Evolutionary conservation across 2,797 vertebrate genomes (phyloP), one percentile per base, ranked within the genome.

Genomic region (Melanotaenia maccullochi): DNA sequence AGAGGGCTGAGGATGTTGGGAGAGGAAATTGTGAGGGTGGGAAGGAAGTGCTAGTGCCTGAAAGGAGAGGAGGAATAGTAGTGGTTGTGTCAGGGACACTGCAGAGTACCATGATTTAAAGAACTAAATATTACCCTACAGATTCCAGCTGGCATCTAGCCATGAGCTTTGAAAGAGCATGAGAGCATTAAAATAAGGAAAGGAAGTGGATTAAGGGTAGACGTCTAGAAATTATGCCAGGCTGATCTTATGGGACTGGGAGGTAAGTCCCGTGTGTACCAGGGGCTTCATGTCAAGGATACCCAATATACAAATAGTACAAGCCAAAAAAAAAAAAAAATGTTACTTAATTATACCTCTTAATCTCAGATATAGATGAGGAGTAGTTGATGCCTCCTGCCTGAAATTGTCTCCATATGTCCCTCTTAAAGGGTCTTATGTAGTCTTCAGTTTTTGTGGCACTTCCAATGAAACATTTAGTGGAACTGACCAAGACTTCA

Each of bases 101-200:
- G 18, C 44, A 38, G 78, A 88, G 80, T 76, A 70, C 82, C 74
- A 73, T 89, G 82, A 87, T 84, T 83, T 87, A 90, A 76, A 84
- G 78, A 87, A 79, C 64, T 76, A 87, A 86, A 84, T 82, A 86
- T 91, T 89, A 89, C 54, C 66, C 82, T 87, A 62, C 90, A 90
- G 93, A 87, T 87, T 86, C 87, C 85, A 87, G 84, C 82, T 87
- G 90, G 91, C 88, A 57, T 90, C 79, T 82, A 88, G 73, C 74
- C 91, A 82, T 87, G 86, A 60, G 52, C 78, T 75, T 72, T 79
- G 79, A 83, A 87, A 81, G 77, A 54, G 62, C 13, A 30, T 72
- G 63, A 65, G 89, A 54, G 60, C 16, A 32, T 74, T 66, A 65
- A 89, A 57, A 24, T 57, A 38, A 59, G 56, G 30, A 74, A 20